Evolutionary conservation across 2,797 vertebrate genomes (phyloP).

Genomic region (Oryzias dopingdopingensis): DNA sequence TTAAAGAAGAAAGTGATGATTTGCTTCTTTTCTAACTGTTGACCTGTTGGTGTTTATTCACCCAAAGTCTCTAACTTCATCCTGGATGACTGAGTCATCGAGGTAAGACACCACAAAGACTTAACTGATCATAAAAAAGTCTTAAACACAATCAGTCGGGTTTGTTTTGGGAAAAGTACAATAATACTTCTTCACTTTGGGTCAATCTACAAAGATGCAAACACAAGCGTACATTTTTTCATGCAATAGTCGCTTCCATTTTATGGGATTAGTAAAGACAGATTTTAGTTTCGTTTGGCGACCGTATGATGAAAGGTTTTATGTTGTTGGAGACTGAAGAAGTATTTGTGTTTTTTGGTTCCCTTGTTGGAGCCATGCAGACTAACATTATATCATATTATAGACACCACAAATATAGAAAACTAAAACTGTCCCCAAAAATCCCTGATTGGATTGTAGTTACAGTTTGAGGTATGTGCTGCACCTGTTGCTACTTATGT

Average conservation of each 20-base stretch:
- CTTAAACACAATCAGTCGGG: not conserved
- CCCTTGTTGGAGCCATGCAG: not conserved
- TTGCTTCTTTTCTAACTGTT: slow-evolving; percentile 2
- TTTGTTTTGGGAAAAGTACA: too few relatives aligned
- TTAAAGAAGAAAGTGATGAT: slow-evolving; percentile 14
- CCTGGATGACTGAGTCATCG: slow-evolving; percentile 9
- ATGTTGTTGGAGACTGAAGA: too few relatives aligned
- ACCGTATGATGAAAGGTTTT: too few relatives aligned
- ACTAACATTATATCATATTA: not conserved
- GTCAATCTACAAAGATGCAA: too few relatives aligned
- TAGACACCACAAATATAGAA: not conserved
- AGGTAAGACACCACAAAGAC: slow-evolving; percentile 30
- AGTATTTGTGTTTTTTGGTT: too few relatives aligned
- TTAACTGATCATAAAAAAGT: slow-evolving; percentile 48
- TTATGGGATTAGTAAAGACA: too few relatives aligned
- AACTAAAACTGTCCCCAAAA: not conserved
- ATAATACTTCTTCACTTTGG: too few relatives aligned
- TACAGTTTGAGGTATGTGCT: not conserved
- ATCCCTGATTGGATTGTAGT: not conserved
- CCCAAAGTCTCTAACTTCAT: too few relatives aligned
- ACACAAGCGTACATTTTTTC: too few relatives aligned
- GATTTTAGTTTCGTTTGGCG: too few relatives aligned
- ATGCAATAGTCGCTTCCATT: too few relatives aligned
- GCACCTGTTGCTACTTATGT: too few relatives aligned
- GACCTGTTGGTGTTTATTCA: not conserved